Evolutionary conservation across 2,797 vertebrate genomes (phyloP).

Genomic region (Muscicapa striata): DNA sequence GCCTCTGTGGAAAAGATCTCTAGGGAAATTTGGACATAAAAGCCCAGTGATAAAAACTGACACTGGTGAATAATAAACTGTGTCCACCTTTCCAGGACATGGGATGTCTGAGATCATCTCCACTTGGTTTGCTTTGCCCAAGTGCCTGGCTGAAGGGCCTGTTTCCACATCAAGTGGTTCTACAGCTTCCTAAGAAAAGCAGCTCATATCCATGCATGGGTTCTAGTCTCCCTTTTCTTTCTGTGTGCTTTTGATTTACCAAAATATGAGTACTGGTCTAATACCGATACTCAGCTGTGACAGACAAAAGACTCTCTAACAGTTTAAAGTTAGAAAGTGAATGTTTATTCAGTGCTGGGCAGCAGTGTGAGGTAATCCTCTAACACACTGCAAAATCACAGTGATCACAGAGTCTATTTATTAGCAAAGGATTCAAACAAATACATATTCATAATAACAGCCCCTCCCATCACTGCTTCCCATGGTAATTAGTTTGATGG

Average conservation of each 20-base stretch:
- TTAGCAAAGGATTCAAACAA: no score
- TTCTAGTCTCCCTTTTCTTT: not conserved
- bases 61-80: not conserved
- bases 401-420: no score
- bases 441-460: no score
- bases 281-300: no score
- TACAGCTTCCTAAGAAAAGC: not conserved
- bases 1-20: not conserved
- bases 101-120: not conserved
- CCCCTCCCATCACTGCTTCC: no score
- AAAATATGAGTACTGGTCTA: no score
- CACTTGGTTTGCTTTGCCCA: not conserved
- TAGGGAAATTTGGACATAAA: not conserved
- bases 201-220: not conserved
- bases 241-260: not conserved
- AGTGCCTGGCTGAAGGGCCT: not conserved
- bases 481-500: no score
- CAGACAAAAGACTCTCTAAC: no score
- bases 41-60: not conserved
- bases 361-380: no score
- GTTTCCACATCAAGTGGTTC: not conserved
- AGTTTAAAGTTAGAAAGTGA: no score
- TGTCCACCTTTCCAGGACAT: fast-evolving
- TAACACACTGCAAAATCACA: no score
- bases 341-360: no score